Base-by-base conservation (phyloP, 1,140 invertebrate species). In the Bacillus rossius region DNA sequence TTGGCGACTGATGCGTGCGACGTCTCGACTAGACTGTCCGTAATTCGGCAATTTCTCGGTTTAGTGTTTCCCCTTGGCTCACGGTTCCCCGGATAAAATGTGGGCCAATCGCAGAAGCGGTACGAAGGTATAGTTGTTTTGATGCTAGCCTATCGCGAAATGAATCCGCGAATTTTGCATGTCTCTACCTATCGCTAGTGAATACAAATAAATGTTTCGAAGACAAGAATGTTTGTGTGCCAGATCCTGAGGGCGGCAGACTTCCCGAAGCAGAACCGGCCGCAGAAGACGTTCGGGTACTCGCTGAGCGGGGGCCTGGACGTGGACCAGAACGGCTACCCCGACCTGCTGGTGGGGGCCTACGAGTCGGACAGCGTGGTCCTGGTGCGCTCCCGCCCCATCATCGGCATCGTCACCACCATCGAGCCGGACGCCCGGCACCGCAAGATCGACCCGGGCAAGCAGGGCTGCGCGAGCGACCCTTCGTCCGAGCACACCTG, bases 281-380 rank as follows among this genome's bases (percentile, higher is more conserved):
- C 61, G 47, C 48, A 92, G 43, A 77, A 71, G 55, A 94, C 91
- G 0, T 92, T 97, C 67, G 94, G 94, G 4, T 92, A 93, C 71
- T 92, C 93, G 0, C 73, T 98, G 16, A 88, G 88, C 61, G 93
- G 92, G 54, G 91, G 91, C 29, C 76, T 92, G 8, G 94, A 98
- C 75, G 79, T 98, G 68, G 95, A 98, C 74, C 75, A 79, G 17
- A 97, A 98, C 75, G 88, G 87, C 13, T 98, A 97, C 76, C 90
- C 93, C 0, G 94, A 97, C 80, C 76, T 97, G 59, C 77, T 96
- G 17, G 81, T 94, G 23, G 94, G 94, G 52, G 91, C 93, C 22
- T 95, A 92, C 73, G 90, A 89, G 68, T 81, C 84, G 61, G 88
- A 90, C 68, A 77, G 79, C 45, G 83, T 91, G 1, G 79, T 87